Evolutionary conservation across 2,113 vertebrate genomes (phyloP).

Genomic region (Oceanodroma tethys): DNA sequence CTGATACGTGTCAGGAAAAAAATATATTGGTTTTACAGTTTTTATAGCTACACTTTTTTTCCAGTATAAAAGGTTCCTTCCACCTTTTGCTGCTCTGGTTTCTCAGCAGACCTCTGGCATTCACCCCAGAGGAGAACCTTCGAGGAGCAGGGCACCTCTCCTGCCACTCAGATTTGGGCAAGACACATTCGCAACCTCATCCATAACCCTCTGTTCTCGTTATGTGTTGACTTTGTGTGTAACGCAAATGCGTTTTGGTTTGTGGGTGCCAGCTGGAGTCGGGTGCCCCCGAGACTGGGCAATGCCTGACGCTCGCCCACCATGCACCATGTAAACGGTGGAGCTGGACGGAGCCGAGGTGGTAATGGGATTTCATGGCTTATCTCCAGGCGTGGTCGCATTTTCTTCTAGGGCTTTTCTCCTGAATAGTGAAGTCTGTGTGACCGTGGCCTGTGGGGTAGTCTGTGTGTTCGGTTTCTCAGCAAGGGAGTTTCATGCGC

Average conservation of each 20-base stretch:
- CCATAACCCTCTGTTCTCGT: background rate
- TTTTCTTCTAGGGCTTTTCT: background rate
- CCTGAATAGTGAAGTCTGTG: fast-evolving
- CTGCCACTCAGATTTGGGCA: background rate
- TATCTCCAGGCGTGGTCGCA: background rate
- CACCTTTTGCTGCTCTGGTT: background rate
- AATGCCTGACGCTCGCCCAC: fast-evolving
- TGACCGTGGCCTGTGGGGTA: background rate
- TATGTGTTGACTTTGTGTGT: background rate
- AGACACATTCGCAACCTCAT: background rate
- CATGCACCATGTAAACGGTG: fast-evolving
- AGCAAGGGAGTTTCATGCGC: background rate
- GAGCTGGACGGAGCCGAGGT: background rate
- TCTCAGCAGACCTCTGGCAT: background rate
- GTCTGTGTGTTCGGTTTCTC: background rate
- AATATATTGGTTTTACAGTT: background rate
- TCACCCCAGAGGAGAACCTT: background rate
- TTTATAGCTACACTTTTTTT: background rate
- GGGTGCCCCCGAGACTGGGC: background rate
- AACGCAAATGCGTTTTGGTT: fast-evolving
- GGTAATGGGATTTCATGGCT: background rate
- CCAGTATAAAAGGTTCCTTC: background rate
- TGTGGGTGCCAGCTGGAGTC: background rate
- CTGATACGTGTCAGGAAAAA: background rate
- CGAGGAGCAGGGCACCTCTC: background rate